Evolutionary conservation across 1,140 invertebrate species (phyloP).

Genomic region (Trichonephila clavata): DNA sequence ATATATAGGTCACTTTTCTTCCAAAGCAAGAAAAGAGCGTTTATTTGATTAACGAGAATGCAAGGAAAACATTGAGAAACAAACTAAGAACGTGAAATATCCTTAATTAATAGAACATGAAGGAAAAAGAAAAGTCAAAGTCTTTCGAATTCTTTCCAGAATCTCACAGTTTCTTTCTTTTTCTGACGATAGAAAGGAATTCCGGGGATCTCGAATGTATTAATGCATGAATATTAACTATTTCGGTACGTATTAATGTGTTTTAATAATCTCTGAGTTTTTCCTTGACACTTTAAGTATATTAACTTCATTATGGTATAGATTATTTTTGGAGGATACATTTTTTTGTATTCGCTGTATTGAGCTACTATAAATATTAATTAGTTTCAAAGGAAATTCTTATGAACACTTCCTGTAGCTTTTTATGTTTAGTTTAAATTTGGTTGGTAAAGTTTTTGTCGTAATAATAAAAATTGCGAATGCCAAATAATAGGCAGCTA

Average conservation of each 20-base stretch:
- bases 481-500: no score
- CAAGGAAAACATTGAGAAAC: neutral
- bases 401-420: no score
- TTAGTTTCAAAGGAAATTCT: no score
- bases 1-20: neutral
- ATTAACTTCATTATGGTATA: neutral
- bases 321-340: neutral
- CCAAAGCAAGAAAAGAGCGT: neutral
- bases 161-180: neutral
- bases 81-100: neutral
- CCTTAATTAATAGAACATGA: neutral
- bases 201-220: neutral
- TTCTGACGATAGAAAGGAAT: neutral
- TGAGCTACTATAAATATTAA: neutral
- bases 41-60: neutral
- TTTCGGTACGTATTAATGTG: conserved; percentile 1
- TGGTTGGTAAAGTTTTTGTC: no score
- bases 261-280: neutral
- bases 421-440: no score
- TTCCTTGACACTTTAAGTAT: neutral
- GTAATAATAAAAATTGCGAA: no score
- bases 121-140: neutral
- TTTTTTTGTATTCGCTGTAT: neutral
- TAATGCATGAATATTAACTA: conserved; percentile 19
- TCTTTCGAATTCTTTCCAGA: conserved; percentile 17